A percentile compares a stretch with the other conserved stretches of the same genome.
Conservation (phyloP, 2,113 vertebrate species). For the Arenaria interpres region DNA sequence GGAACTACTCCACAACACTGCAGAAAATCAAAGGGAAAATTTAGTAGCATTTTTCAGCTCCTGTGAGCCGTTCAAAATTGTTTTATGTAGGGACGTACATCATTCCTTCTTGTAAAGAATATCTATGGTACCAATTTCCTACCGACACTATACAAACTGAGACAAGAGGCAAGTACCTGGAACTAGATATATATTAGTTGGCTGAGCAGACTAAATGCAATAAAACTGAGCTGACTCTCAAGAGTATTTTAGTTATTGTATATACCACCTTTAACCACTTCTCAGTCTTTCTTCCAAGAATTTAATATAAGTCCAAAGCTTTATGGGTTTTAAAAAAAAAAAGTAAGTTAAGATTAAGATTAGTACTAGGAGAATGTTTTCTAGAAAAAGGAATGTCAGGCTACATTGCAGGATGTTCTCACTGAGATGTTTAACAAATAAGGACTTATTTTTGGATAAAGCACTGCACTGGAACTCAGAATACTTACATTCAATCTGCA, state of each 20-base stretch:
- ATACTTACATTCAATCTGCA: background rate
- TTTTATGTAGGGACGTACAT: background rate
- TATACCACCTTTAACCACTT: slow-evolving; percentile 15
- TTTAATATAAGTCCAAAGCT: slow-evolving; percentile 20
- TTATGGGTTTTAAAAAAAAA: background rate
- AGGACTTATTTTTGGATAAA: background rate
- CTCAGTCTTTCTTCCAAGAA: slow-evolving; percentile 6
- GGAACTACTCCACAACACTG: background rate
- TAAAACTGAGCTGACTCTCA: slow-evolving; percentile 32
- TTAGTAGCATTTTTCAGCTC: slow-evolving; percentile 6
- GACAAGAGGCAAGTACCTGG: slow-evolving; percentile 31
- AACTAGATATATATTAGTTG: slow-evolving; percentile 44
- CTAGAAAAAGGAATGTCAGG: background rate
- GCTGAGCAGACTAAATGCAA: slow-evolving; percentile 10
- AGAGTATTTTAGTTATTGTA: slow-evolving; percentile 11
- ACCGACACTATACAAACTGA: slow-evolving; percentile 5
- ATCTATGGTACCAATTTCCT: slow-evolving; percentile 30
- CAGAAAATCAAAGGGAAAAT: slow-evolving; percentile 30
- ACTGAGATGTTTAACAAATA: background rate
- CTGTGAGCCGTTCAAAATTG: background rate
- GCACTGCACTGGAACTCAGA: background rate
- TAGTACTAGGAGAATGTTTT: background rate
- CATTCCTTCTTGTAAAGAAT: slow-evolving; percentile 6
- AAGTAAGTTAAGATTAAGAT: background rate
- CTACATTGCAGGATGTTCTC: background rate